Conservation (phyloP, 2,888 invertebrate species). For the Epiblema foenella region DNA sequence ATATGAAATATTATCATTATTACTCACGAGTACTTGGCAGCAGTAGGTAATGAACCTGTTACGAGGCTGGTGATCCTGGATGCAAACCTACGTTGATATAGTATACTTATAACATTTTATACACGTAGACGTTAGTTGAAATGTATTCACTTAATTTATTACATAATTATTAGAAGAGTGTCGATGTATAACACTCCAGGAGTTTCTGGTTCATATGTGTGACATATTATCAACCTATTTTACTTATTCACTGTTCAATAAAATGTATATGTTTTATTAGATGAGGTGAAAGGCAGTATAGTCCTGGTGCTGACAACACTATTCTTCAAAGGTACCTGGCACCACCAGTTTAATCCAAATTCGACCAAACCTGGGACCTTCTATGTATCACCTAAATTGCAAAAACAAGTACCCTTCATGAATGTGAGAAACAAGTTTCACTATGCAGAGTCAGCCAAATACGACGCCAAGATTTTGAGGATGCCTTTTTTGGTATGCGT, state of each 20-base stretch:
- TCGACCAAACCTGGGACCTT: slow-evolving; percentile 86
- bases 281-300: slow-evolving; percentile 85
- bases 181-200: too few species aligned
- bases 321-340: slow-evolving; percentile 93
- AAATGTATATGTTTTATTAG: slow-evolving; percentile 61
- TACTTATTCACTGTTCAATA: not conserved
- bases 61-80: too few species aligned
- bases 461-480: slow-evolving; percentile 89
- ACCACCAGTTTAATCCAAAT: slow-evolving; percentile 87
- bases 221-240: too few species aligned
- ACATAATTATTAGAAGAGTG: too few species aligned
- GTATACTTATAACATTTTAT: too few species aligned
- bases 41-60: too few species aligned
- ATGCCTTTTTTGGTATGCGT: slow-evolving; percentile 88
- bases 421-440: slow-evolving; percentile 87
- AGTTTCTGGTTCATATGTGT: too few species aligned
- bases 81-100: too few species aligned
- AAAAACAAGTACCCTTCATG: slow-evolving; percentile 87
- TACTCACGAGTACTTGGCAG: too few species aligned
- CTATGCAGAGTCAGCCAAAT: slow-evolving; percentile 85
- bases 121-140: too few species aligned
- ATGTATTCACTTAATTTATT: too few species aligned
- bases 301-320: slow-evolving; percentile 90
- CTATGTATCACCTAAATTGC: slow-evolving; percentile 77
- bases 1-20: too few species aligned